Evolutionary conservation across 2,113 vertebrate genomes (phyloP).

Genomic region (Hemicordylus capensis): DNA sequence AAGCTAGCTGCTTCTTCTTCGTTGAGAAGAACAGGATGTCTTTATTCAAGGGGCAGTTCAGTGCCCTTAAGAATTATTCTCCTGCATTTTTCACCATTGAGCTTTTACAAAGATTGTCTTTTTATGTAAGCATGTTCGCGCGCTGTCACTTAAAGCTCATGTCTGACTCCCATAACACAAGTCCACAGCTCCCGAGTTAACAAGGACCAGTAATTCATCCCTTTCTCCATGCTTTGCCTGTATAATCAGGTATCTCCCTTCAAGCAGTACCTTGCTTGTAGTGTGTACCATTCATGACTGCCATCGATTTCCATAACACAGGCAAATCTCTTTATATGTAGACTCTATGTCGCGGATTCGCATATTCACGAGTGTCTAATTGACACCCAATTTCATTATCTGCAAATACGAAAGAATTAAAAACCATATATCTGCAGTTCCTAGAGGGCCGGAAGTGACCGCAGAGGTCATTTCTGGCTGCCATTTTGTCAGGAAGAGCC

Average conservation of each 20-base stretch:
- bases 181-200: constrained; percentile 46
- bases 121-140: constrained; percentile 44
- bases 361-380: too few relatives aligned
- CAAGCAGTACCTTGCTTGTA: not conserved
- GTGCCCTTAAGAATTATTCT: constrained; percentile 43
- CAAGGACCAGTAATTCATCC: constrained; percentile 46
- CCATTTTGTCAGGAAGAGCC: too few relatives aligned
- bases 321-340: too few relatives aligned
- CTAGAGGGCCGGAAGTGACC: too few relatives aligned
- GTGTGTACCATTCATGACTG: not conserved
- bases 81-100: not conserved
- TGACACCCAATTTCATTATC: too few relatives aligned
- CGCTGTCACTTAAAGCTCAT: constrained; percentile 63
- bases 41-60: not conserved
- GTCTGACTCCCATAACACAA: constrained; percentile 51
- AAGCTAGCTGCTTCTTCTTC: constrained; percentile 21
- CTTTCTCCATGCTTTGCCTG: constrained; percentile 23
- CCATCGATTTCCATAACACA: not conserved
- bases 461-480: too few relatives aligned
- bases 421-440: too few relatives aligned
- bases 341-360: too few relatives aligned
- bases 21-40: not conserved
- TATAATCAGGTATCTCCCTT: constrained; percentile 17
- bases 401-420: too few relatives aligned
- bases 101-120: constrained; percentile 33